Conservation (phyloP, 2,113 vertebrate genomes). For the Echinops telfairi region DNA sequence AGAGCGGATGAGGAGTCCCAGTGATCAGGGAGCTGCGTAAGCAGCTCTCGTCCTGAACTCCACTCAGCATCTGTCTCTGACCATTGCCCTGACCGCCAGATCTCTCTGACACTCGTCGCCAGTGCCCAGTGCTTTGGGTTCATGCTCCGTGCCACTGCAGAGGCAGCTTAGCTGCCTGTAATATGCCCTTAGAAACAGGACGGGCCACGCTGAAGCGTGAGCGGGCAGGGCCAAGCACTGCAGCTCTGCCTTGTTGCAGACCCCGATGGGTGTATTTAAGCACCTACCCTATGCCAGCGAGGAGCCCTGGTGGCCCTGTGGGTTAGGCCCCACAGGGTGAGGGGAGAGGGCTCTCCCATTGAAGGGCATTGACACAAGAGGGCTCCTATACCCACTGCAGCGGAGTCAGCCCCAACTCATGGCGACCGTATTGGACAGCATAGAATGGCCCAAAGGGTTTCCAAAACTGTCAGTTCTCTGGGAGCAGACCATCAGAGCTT, state of each 20-base stretch:
- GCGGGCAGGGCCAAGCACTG: neutral
- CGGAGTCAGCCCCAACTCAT: neutral
- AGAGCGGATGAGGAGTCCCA: conserved; percentile 51
- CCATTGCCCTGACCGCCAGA: conserved; percentile 76
- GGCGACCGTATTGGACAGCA: neutral
- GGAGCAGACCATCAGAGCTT: neutral
- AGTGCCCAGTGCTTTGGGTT: neutral
- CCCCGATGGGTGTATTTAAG: neutral
- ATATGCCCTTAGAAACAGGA: neutral
- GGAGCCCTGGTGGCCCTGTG: neutral
- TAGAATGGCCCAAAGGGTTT: neutral
- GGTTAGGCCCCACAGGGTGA: neutral
- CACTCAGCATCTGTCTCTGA: conserved; percentile 84
- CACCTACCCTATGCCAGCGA: neutral
- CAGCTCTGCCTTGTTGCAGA: neutral
- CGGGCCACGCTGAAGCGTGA: neutral
- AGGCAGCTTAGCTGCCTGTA: conserved; percentile 43
- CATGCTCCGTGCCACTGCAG: conserved; percentile 46
- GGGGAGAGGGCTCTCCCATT: neutral
- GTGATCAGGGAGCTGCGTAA: conserved; percentile 72
- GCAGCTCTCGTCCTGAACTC: conserved; percentile 77
- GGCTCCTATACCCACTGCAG: neutral
- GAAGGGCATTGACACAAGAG: neutral
- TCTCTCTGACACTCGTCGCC: neutral
- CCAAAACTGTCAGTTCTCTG: neutral